Conservation (phyloP, 2,113 vertebrate species). For the Chionomys nivalis region DNA sequence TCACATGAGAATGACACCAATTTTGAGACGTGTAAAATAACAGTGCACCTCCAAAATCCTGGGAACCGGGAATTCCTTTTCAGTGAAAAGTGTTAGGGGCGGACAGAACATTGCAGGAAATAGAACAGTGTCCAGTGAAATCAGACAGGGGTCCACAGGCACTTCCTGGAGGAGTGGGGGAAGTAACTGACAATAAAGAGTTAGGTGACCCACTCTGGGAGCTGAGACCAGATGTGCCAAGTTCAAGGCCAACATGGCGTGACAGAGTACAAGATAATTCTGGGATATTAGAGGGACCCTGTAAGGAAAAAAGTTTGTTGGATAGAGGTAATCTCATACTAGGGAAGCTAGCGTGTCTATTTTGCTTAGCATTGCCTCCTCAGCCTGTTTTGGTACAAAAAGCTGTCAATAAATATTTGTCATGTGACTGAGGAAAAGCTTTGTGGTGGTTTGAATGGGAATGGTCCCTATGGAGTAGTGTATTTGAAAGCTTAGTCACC, state of each 20-base stretch:
- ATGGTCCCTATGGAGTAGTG: not conserved
- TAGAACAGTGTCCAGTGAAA: not conserved
- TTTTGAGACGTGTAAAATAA: slow-evolving; percentile 63
- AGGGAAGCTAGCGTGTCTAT: not conserved
- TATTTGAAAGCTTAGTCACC: not conserved
- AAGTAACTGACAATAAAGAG: not conserved
- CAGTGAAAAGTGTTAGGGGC: not conserved
- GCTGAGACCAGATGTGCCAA: not conserved
- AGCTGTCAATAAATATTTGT: not conserved
- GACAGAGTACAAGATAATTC: not conserved
- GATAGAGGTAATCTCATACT: not conserved
- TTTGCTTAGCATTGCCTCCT: not conserved
- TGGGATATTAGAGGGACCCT: not conserved
- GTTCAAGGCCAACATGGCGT: not conserved
- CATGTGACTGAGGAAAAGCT: not conserved
- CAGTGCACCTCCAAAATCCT: not conserved
- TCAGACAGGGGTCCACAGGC: not conserved
- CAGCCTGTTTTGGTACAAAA: not conserved
- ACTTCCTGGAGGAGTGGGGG: not conserved
- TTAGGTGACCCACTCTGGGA: not conserved
- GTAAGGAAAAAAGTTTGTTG: not conserved
- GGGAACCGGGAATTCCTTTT: not conserved
- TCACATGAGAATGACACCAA: slow-evolving; percentile 70
- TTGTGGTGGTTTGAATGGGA: not conserved
- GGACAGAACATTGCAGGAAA: not conserved